Base-by-base conservation (phyloP, 2,113 vertebrate genomes). In the Geococcyx californianus region DNA sequence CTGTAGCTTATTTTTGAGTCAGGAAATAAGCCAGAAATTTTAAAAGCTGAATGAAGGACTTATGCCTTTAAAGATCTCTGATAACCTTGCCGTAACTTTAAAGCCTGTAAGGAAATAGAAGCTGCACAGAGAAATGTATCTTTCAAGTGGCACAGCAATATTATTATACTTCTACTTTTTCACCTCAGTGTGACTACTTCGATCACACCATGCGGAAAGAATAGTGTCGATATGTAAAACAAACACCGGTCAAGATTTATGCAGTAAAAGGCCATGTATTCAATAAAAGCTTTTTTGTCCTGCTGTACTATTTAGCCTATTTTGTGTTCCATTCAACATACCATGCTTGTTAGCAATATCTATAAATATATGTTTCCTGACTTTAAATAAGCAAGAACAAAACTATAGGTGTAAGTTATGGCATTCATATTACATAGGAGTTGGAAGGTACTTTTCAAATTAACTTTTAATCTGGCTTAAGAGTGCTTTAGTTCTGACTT, bases 1-100 rank as follows among this genome's bases (percentile, higher is more conserved):
- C 54, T 91, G 15, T 24, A 72, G 45, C 40, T 14, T 84, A 52
- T 70, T 91, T 64, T 63, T 19, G 26, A 89, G 31, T 90, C 38
- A 75, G 76, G 52, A 91, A 88, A 84, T 56, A 81, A 86, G 26
- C 21, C 79, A 95, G 85, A 80, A 86, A 88, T 88, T 77, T 11
- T 17, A 66, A 69, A 80, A 59, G 6, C 55, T 82, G 82, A 63
- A 60, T 87, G 49, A 77, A 78, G 40, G 84, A 59, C 40, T 86
- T 92, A 24, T 0, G 14, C 45, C 19, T 87, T 81, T 93, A 62
- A 93, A 83, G 28, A 64, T 63, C 38, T 74, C 55, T 52, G 62
- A 80, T 83, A 84, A 82, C 28, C 23, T 81, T 87, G 44, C 20
- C 34, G 79, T 44, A 52, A 58, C 38, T 84, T 89, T n/a, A 85